Base-by-base conservation (phyloP, 2,113 vertebrate genomes). In the Anolis sagrei region DNA sequence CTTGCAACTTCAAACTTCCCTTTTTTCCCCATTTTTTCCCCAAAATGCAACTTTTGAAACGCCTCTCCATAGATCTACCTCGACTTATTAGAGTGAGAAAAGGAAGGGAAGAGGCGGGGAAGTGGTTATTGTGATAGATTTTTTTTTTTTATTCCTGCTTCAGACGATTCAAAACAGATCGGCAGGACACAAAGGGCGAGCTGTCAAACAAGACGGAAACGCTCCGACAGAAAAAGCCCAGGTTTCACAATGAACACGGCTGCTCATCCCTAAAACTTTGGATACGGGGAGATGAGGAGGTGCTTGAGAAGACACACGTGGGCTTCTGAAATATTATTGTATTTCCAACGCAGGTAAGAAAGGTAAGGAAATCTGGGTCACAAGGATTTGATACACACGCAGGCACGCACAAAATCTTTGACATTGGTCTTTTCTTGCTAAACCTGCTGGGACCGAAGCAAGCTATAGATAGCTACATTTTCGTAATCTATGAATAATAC, bases 1-100 rank as follows among this genome's bases (percentile, higher is more conserved):
- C 91, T 92, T 88, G 92, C 88, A 95, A 92, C 90, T 92, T 91
- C 84, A 91, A 85, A 86, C 88, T 90, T 91, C 86, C 84, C n/a
- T 16, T 27, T 70, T 49, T 92, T 88, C 81, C 68, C 7, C 19
- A 68, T n/a, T 34, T 79, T 69, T n/a, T n/a, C n/a, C n/a, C n/a
- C n/a, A 61, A 68, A 51, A 64, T 18, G 49, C 36, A 70, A 86
- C 87, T 90, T 90, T 92, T 91, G 68, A 92, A 75, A 90, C 84
- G 92, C 83, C 85, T 92, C 91, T 93, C 94, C 92, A 92, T 85
- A 93, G 89, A 81, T 27, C 81, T 76, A 91, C 82, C 81, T 89
- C 86, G 85, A 88, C 84, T 84, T 87, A 77, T 87, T 70, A 1
- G 85, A 88, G 86, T 86, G 70, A 73, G 25, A 27, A 5, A 25